phyloP scores from a whole-genome alignment of 2,888 invertebrate species.

The Caenorhabditis wallacei region DNA sequence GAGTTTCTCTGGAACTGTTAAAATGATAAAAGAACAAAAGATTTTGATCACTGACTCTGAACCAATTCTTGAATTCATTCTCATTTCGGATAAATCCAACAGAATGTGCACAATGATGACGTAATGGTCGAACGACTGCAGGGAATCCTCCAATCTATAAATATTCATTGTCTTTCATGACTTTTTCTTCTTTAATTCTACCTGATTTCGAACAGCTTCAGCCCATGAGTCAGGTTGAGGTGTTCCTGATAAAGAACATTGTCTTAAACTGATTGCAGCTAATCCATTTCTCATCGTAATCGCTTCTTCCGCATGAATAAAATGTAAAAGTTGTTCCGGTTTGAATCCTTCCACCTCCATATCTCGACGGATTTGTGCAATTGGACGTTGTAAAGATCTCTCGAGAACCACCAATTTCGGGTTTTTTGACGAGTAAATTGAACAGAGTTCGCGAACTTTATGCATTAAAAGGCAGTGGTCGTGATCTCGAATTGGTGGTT shows the following conservation, averaged over 20 bases:
- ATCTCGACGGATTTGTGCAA: slow-evolving; percentile 78
- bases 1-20: slow-evolving; percentile 68
- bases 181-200: not conserved
- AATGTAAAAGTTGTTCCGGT: slow-evolving; percentile 71
- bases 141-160: slow-evolving; percentile 72
- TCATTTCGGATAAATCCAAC: slow-evolving; percentile 70
- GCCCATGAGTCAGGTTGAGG: slow-evolving; percentile 74
- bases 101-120: slow-evolving; percentile 72
- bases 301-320: slow-evolving; percentile 67
- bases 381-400: slow-evolving; percentile 72
- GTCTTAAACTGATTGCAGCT: slow-evolving; percentile 65
- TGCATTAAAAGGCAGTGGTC: slow-evolving; percentile 75
- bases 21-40: not conserved
- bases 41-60: slow-evolving; percentile 60
- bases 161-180: too few relatives aligned
- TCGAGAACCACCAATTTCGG: slow-evolving; percentile 79
- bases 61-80: slow-evolving; percentile 71
- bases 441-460: slow-evolving; percentile 74
- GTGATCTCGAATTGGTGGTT: slow-evolving; percentile 77
- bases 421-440: slow-evolving; percentile 65
- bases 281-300: slow-evolving; percentile 71
- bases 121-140: slow-evolving; percentile 66
- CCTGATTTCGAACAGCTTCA: slow-evolving; percentile 69
- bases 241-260: slow-evolving; percentile 72
- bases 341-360: slow-evolving; percentile 76